Evolutionary conservation across 1,140 invertebrate species (phyloP), one percentile per base, ranked within the genome.

Genomic region (Proales similis): DNA sequence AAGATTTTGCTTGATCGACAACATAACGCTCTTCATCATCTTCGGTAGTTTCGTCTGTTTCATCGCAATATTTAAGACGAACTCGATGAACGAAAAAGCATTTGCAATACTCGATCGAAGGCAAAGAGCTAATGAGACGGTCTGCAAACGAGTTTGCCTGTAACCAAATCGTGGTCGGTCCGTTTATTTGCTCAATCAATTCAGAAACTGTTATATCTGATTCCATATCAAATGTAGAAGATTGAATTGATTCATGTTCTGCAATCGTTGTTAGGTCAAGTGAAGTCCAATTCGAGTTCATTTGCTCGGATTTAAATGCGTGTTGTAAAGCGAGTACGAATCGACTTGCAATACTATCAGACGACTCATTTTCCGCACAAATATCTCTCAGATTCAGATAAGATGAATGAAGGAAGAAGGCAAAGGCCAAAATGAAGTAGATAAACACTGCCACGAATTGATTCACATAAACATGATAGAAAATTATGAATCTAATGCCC

Each of bases 171-270:
- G 51, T 57, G 9, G 51, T 57, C 36, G 45, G 12, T 14, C 51
- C 51, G 45, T 57, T 57, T 57, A 57, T 57, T 57, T 57, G 51
- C 11, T 42, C 45, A 4, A 57, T 57, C 20, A 57, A 42, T 42
- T 57, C 51, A 22, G 51, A 57, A 7, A 42, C 51, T 19, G 36
- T 57, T 57, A 57, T 57, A 42, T 57, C 51, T 2, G 45, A 27
- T 27, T 57, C 51, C 7, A 57, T 24, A 42, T 57, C 51, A 26
- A 7, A 11, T n/a, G 29, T 12, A 1, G 17, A 53, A 7, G 14
- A 17, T 11, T 38, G 32, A 9, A 36, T 9, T 14, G 14, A 36
- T 36, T 36, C 9, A 36, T 36, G 9, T 36, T 36, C 33, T n/a
- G n/a, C n/a, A n/a, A n/a, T n/a, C n/a, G n/a, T n/a, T n/a, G n/a